Percentiles rank a stretch among this genome's conserved stretches.
Evolutionary conservation across 2,113 vertebrate genomes (phyloP).

Genomic region (Chaenocephalus aceratus): DNA sequence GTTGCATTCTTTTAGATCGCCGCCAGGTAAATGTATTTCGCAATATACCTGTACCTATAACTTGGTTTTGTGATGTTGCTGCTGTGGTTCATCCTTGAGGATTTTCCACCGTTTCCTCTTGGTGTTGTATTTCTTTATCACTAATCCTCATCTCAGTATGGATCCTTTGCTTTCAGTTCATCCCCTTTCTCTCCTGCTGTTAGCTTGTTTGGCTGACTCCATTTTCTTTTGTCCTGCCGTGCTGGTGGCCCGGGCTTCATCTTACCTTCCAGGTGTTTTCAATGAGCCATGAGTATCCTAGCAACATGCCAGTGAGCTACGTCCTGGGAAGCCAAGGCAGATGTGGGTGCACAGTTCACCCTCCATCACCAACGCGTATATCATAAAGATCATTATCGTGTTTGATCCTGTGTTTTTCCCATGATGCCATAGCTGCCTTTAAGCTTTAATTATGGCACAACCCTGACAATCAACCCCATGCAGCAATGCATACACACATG

Average conservation of each 20-base stretch:
- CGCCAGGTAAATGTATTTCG: too few species aligned
- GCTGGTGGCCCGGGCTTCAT: conserved; percentile 46
- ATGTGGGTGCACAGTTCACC: conserved; percentile 56
- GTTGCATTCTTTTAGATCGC: too few species aligned
- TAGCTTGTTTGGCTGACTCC: conserved; percentile 29
- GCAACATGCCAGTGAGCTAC: conserved; percentile 42
- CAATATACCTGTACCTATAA: too few species aligned
- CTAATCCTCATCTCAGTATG: conserved; percentile 47
- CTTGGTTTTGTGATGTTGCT: conserved; percentile 12
- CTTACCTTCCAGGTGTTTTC: conserved; percentile 73
- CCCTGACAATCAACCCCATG: conserved; percentile 15
- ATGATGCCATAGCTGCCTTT: conserved; percentile 12
- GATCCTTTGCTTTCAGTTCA: not conserved
- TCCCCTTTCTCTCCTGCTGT: conserved; percentile 22
- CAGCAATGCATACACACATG: conserved; percentile 1
- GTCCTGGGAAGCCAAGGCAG: conserved; percentile 16
- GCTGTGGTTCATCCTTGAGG: conserved; percentile 2
- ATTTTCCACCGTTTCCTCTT: conserved; percentile 19
- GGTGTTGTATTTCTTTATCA: conserved; percentile 38
- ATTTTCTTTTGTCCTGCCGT: conserved; percentile 37
- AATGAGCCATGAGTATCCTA: conserved; percentile 50
- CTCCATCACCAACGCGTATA: conserved; percentile 2
- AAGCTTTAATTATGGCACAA: conserved; percentile 32
- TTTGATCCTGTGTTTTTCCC: conserved; percentile 28
- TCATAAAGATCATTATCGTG: conserved; percentile 23